Conservation (phyloP, 2,888 invertebrate species). For the Cheiracanthium punctorium region DNA sequence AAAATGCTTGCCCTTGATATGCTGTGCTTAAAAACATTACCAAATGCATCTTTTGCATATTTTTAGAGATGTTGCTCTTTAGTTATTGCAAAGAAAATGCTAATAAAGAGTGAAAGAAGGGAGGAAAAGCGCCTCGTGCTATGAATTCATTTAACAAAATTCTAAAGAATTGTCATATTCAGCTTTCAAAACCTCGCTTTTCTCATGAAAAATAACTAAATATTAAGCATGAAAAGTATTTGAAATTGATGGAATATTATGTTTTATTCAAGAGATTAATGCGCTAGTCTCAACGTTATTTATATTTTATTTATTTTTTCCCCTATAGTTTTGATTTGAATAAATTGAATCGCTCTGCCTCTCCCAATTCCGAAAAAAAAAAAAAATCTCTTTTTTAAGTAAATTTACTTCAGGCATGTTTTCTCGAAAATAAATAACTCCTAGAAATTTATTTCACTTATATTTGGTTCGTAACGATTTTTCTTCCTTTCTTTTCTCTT, state of each 20-base stretch:
- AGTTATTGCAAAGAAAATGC: too few species aligned
- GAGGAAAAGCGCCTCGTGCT: background rate
- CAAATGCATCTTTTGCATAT: too few species aligned
- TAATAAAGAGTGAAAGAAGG: too few species aligned
- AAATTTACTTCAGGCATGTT: background rate
- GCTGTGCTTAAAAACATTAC: too few species aligned
- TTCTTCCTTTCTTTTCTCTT: background rate
- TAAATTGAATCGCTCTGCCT: background rate
- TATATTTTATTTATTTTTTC: too few species aligned
- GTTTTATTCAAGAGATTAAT: constrained; percentile 8
- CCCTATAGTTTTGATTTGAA: background rate
- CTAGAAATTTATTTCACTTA: background rate
- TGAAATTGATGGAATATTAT: background rate
- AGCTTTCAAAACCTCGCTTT: background rate
- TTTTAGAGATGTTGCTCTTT: too few species aligned
- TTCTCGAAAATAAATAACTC: background rate
- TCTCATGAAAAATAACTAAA: background rate
- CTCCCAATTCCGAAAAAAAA: background rate
- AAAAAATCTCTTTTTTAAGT: too few species aligned
- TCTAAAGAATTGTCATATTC: background rate
- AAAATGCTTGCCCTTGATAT: too few species aligned
- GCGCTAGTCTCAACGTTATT: background rate
- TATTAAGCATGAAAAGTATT: background rate
- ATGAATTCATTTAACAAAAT: background rate
- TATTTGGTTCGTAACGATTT: background rate